Conservation (phyloP, 30 jellyfish, hydroid and myxozoan species). For the Euphysa ruthae region DNA sequence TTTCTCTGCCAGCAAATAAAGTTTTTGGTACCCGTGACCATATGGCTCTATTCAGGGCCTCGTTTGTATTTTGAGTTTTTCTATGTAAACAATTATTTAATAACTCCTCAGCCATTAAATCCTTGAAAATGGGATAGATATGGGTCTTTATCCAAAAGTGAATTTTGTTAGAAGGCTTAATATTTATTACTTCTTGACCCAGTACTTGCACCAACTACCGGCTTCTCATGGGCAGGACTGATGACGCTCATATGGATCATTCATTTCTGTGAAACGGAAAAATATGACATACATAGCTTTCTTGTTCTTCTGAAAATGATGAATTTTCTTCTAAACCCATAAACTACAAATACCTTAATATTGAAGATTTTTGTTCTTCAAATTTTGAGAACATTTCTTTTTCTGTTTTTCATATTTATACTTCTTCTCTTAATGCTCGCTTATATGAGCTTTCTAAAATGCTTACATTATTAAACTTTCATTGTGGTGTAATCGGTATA, state of each 20-base stretch:
- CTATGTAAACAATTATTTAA: background rate
- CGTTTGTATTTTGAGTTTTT: background rate
- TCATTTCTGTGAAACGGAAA: background rate
- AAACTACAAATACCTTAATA: too few species aligned
- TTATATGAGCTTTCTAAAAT: too few species aligned
- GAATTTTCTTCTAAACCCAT: too few species aligned
- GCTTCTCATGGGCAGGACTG: background rate
- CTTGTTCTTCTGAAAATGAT: too few species aligned
- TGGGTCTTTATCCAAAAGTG: constrained; percentile 9
- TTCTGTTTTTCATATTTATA: too few species aligned
- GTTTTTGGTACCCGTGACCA: too few species aligned
- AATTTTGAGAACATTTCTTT: too few species aligned
- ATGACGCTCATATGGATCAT: background rate
- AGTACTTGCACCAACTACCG: background rate
- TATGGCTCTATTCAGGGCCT: constrained; percentile 8
- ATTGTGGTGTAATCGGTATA: too few species aligned
- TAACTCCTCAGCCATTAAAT: background rate
- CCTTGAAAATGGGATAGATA: background rate
- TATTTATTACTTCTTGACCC: background rate
- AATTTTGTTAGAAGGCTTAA: background rate
- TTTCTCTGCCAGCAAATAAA: background rate
- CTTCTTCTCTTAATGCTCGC: too few species aligned
- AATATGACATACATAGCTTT: background rate
- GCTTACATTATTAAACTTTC: too few species aligned
- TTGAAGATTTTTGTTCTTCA: too few species aligned